phyloP scores from a whole-genome alignment of 2,113 vertebrate species.

The Xenus cinereus region DNA sequence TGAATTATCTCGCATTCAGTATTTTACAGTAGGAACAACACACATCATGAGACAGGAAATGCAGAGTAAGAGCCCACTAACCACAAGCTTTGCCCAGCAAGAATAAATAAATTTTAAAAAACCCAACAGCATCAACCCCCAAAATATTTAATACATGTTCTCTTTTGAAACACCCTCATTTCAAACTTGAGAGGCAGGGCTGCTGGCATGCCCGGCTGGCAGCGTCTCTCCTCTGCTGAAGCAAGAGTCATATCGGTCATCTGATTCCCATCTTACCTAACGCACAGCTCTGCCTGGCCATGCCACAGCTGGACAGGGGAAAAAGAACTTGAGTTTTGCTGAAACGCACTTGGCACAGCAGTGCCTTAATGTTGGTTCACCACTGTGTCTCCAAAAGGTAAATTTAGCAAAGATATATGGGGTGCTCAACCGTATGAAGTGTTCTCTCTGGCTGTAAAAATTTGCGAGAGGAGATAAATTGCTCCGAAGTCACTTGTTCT shows the following conservation, averaged over 20 bases:
- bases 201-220: slow-evolving; percentile 29
- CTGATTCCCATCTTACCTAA: slow-evolving; percentile 31
- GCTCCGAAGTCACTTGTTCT: background rate
- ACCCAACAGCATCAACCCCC: background rate
- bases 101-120: background rate
- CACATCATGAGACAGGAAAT: slow-evolving; percentile 56
- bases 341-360: background rate
- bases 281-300: background rate
- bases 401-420: background rate
- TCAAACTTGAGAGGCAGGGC: background rate
- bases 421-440: background rate
- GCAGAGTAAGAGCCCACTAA: slow-evolving; percentile 50
- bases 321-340: background rate
- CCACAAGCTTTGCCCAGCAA: slow-evolving; percentile 35
- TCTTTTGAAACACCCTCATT: background rate
- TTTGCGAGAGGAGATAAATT: background rate
- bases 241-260: slow-evolving; percentile 9
- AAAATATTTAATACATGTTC: background rate
- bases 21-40: slow-evolving; percentile 44
- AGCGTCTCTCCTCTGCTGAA: slow-evolving; percentile 23
- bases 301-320: background rate
- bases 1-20: background rate
- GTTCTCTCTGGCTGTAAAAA: slow-evolving; percentile 24
- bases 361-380: background rate
- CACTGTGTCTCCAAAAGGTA: background rate